These are phyloP conservation scores for Pterostichus niger DNA, from an alignment of 2,888 invertebrate species.

Conservation along the genomic window DNA sequence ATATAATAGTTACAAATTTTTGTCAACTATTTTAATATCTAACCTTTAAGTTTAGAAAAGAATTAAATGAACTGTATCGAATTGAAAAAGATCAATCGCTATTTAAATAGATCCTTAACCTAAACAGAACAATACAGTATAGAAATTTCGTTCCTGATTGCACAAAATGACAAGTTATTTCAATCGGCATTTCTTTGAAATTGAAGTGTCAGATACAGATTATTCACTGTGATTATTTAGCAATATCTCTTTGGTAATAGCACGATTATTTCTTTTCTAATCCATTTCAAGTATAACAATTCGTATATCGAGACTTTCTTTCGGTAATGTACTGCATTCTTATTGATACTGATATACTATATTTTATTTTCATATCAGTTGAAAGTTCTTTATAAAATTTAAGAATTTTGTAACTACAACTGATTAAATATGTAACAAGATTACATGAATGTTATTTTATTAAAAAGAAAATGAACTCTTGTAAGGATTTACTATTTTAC, in stretches of 20 bases:
- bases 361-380: too few species aligned
- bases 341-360: not conserved
- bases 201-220: conserved; percentile 17
- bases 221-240: conserved; percentile 31
- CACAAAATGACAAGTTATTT: conserved; percentile 33
- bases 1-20: not conserved
- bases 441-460: too few species aligned
- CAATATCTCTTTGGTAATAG: conserved; percentile 31
- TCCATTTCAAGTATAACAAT: conserved; percentile 5
- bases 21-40: not conserved
- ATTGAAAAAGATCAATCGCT: conserved; percentile 10
- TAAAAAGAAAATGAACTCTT: too few species aligned
- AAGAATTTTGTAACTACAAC: too few species aligned
- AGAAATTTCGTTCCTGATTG: conserved; percentile 20
- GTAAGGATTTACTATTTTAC: too few species aligned
- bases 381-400: too few species aligned
- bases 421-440: too few species aligned
- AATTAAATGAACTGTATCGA: conserved; percentile 37
- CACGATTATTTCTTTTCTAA: conserved; percentile 18
- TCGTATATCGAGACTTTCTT: not conserved
- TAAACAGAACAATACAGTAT: conserved; percentile 21
- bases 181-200: conserved; percentile 39
- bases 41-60: conserved; percentile 2
- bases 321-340: not conserved
- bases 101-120: conserved; percentile 21